phyloP scores from a whole-genome alignment of 2,797 vertebrate species.

The Eulemur mongoz region DNA sequence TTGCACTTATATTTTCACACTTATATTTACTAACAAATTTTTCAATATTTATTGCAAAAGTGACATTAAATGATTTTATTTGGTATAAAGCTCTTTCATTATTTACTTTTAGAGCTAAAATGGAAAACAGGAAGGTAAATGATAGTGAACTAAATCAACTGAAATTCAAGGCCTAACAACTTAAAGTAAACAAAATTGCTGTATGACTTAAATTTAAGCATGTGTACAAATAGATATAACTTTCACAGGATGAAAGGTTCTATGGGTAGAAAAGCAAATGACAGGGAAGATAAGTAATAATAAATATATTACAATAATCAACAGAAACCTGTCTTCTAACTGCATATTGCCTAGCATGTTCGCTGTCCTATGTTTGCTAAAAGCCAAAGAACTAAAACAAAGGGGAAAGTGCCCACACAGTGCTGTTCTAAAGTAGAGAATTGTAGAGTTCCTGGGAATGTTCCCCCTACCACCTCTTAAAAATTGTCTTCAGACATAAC shows the following conservation, averaged over 20 bases:
- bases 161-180: neutral
- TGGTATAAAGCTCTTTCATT: neutral
- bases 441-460: neutral
- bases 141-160: slow-evolving; percentile 8
- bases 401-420: neutral
- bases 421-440: neutral
- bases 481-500: neutral
- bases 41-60: neutral
- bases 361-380: neutral
- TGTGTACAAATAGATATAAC: neutral
- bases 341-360: neutral
- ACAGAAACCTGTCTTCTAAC: neutral
- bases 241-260: neutral
- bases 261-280: too few relatives aligned
- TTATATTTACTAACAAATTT: slow-evolving; percentile 28
- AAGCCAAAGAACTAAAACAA: neutral
- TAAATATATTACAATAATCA: too few relatives aligned
- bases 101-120: slow-evolving; percentile 25
- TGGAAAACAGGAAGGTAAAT: neutral
- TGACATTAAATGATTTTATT: slow-evolving; percentile 21
- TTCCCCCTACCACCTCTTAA: neutral
- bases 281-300: too few relatives aligned
- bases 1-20: neutral
- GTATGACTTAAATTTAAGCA: neutral
- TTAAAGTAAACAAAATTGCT: neutral